These are phyloP conservation scores for Pseudachorutes palmiensis DNA, from an alignment of 1,140 invertebrate genomes.

Conservation along the genomic window DNA sequence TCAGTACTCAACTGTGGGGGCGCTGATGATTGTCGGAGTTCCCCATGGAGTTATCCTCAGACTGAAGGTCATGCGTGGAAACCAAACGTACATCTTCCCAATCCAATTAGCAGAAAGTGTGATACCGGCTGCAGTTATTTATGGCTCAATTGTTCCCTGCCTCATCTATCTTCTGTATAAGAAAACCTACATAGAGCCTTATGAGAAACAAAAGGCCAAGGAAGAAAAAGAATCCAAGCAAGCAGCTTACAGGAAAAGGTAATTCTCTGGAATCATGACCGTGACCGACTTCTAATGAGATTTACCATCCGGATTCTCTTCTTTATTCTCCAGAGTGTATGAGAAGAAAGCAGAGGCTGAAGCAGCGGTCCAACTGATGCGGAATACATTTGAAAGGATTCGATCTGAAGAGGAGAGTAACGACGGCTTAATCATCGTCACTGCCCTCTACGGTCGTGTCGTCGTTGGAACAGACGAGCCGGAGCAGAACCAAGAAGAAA, in stretches of 20 bases:
- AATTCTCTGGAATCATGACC: neutral
- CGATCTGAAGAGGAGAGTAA: constrained; percentile 64
- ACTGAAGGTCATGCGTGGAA: constrained; percentile 76
- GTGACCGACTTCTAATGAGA: neutral
- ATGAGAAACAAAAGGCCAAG: constrained; percentile 64
- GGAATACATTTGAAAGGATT: constrained; percentile 66
- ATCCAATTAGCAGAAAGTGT: constrained; percentile 85
- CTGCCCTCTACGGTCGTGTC: constrained; percentile 65
- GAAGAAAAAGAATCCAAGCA: constrained; percentile 64
- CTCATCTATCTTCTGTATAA: constrained; percentile 68
- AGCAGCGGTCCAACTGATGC: constrained; percentile 80
- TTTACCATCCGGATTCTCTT: neutral
- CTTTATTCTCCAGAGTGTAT: constrained; percentile 50
- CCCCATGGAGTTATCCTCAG: constrained; percentile 80
- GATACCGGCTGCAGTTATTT: constrained; percentile 79
- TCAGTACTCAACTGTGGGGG: constrained; percentile 76
- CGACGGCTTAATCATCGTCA: constrained; percentile 73
- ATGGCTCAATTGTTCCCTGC: constrained; percentile 79
- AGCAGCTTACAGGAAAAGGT: constrained; percentile 61
- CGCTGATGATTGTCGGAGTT: constrained; percentile 70
- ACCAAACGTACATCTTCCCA: constrained; percentile 80
- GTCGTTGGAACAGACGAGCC: constrained; percentile 38
- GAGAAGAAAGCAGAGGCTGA: constrained; percentile 74
- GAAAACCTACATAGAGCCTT: constrained; percentile 81
- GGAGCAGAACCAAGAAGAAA: constrained; percentile 46